Percentiles rank a stretch among this genome's conserved stretches.
Evolutionary conservation across 2,113 vertebrate species (phyloP).

Genomic region (Manacus vitellinus): DNA sequence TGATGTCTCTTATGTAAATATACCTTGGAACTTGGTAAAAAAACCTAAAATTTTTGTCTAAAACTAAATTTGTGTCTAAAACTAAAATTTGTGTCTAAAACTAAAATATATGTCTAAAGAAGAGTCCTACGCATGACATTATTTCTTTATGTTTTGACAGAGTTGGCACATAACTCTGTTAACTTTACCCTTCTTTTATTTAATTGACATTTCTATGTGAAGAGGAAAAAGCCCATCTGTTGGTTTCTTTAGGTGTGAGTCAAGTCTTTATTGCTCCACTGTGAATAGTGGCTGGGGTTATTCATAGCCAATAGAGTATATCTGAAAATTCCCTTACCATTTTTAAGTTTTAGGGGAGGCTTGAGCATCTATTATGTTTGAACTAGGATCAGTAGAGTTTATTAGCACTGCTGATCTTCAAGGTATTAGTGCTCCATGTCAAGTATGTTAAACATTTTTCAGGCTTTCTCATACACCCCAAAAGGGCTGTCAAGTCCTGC

Average conservation of each 20-base stretch:
- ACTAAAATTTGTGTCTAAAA: not conserved
- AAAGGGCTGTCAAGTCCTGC: not conserved
- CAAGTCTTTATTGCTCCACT: not conserved
- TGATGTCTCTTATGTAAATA: not conserved
- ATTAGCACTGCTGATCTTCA: not conserved
- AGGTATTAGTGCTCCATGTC: not conserved
- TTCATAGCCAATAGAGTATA: not conserved
- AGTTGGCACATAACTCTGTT: not conserved
- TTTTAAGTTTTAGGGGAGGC: not conserved
- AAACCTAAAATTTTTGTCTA: not conserved
- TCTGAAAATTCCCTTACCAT: not conserved
- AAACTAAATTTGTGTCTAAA: no score
- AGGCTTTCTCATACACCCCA: not conserved
- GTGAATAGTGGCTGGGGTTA: not conserved
- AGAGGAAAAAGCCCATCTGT: not conserved
- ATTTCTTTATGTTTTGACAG: not conserved
- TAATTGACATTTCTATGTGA: not conserved
- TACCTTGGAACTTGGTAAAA: not conserved
- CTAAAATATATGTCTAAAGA: not conserved
- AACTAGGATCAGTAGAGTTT: not conserved
- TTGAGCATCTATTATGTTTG: not conserved
- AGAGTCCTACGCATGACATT: not conserved
- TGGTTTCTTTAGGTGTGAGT: not conserved
- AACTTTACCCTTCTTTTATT: not conserved
- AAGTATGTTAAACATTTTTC: not conserved